Base-by-base conservation (phyloP, 2,113 vertebrate species). In the Argyrosomus japonicus region DNA sequence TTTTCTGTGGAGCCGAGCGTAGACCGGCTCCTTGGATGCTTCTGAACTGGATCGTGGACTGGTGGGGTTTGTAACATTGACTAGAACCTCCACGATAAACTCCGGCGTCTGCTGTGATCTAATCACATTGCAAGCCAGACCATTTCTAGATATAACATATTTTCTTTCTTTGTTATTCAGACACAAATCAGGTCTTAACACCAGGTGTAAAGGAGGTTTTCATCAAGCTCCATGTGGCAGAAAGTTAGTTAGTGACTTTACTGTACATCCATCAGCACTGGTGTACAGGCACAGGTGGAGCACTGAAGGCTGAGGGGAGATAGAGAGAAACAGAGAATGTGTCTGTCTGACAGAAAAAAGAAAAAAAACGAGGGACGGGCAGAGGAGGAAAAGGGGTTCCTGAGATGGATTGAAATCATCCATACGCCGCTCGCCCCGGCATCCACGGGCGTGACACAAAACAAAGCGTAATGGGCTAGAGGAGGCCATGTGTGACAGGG, bases 401-500 rank as follows among this genome's bases (percentile, higher is more conserved):
- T 57, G 82, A 90, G 90, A 92, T 86, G 78, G 89, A 93, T 89
- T 88, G 85, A 92, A 90, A 82, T 83, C 72, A 81, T 87, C 85
- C 77, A 61, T 82, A 84, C 54, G 61, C 71, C 58, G 61, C 71
- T 75, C 60, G 13, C 61, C 64, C 62, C 14, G 15, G 75, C 64
- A 14, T 83, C 76, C 69, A 79, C 61, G 15, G 84, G 82, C 90
- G 57, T 76, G 88, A 90, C 91, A 93, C 91, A 87, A 93, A 92
- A 93, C 89, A 93, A 90, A 93, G 90, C 86, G 69, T 93, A 88
- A 93, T 92, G 91, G 90, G 87, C 78, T 75, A 84, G 85, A 88
- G 91, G 86, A 91, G 88, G 82, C 86, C 92, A 94, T 91, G 93
- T 94, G 93, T 92, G 93, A 93, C 91, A 69, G 88, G 53, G 72